These are phyloP conservation scores for Agriopis leucophaearia DNA, from an alignment of 2,888 invertebrate species.

Conservation along the genomic window DNA sequence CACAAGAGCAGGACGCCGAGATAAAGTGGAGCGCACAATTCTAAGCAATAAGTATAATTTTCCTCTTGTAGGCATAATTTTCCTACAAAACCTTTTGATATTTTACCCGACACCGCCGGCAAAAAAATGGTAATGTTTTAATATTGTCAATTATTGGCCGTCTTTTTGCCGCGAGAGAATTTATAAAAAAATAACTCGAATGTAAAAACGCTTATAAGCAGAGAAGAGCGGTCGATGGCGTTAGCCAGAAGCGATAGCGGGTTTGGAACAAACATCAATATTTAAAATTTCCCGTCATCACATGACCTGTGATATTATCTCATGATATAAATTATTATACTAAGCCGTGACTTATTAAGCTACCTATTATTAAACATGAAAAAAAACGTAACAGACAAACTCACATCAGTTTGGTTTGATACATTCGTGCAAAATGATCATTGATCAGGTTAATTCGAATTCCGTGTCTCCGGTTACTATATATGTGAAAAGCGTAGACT, in stretches of 20 bases:
- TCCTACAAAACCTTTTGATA: background rate
- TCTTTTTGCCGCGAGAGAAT: conserved; percentile 48
- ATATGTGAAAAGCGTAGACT: too few relatives aligned
- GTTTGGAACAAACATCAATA: conserved; percentile 9
- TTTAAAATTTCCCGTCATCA: too few relatives aligned
- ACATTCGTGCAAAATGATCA: too few relatives aligned
- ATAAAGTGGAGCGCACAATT: too few relatives aligned
- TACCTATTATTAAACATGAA: too few relatives aligned
- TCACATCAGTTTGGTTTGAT: too few relatives aligned
- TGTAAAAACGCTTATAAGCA: conserved; percentile 56
- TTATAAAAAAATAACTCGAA: conserved; percentile 71
- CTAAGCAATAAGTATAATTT: too few relatives aligned
- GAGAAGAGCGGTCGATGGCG: conserved; percentile 26
- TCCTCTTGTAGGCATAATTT: background rate
- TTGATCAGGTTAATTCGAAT: too few relatives aligned
- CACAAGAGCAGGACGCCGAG: too few relatives aligned
- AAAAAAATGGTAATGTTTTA: conserved; percentile 50
- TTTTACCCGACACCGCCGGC: conserved; percentile 9
- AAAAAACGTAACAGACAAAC: too few relatives aligned
- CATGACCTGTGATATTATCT: background rate
- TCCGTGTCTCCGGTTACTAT: too few relatives aligned
- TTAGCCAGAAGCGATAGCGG: conserved; percentile 35
- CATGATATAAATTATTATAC: background rate
- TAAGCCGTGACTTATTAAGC: too few relatives aligned
- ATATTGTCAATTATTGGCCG: conserved; percentile 65